phyloP scores from a whole-genome alignment of 2,888 invertebrate genomes.

The Thysanoteuthis rhombus region DNA sequence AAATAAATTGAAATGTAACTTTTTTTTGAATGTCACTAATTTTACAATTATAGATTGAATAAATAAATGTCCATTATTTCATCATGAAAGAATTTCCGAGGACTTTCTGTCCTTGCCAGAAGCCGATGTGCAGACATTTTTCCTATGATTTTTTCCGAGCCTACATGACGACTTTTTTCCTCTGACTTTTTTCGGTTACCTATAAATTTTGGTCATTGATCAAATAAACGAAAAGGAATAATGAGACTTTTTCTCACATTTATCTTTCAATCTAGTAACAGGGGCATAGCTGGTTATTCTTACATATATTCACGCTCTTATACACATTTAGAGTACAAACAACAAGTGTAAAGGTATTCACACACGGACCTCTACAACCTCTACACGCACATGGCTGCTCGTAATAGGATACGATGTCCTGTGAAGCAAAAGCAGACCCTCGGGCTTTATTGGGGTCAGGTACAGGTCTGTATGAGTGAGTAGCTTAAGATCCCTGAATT shows the following conservation, averaged over 20 bases:
- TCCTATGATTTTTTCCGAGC: neutral
- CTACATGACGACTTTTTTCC: too few species aligned
- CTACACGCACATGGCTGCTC: neutral
- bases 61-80: too few species aligned
- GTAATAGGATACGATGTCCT: neutral
- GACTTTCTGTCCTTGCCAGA: too few species aligned
- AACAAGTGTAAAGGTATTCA: neutral
- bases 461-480: neutral
- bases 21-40: too few species aligned
- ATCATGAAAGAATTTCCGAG: too few species aligned
- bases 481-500: neutral
- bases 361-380: neutral
- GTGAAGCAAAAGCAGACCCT: neutral
- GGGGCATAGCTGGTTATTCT: too few species aligned
- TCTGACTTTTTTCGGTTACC: too few species aligned
- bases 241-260: neutral
- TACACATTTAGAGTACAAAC: neutral
- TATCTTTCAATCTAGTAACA: too few species aligned
- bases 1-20: too few species aligned
- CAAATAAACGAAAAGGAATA: neutral
- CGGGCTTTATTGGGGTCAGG: neutral
- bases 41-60: too few species aligned
- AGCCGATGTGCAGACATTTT: neutral
- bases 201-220: neutral
- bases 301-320: too few species aligned